Evolutionary conservation across 2,888 invertebrate genomes (phyloP).

Genomic region (Onthophagus sagittarius): DNA sequence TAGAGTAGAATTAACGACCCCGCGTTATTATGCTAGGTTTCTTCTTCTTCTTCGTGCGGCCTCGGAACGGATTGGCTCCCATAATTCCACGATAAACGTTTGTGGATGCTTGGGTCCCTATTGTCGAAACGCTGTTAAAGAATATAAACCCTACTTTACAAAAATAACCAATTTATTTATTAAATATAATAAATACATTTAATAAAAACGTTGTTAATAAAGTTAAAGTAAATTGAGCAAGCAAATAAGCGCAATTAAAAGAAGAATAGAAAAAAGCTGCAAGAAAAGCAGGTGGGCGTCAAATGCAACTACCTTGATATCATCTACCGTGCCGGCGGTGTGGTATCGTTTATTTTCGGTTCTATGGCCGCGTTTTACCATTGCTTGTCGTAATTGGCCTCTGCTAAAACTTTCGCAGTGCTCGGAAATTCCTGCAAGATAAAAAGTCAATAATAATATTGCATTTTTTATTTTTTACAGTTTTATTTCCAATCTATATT

Average conservation of each 20-base stretch:
- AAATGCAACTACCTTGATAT: slow-evolving; percentile 49
- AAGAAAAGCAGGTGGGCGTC: background rate
- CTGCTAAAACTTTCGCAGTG: slow-evolving; percentile 45
- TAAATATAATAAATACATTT: too few relatives aligned
- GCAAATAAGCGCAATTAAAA: background rate
- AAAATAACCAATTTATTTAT: background rate
- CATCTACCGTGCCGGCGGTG: slow-evolving; percentile 65
- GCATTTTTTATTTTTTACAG: background rate
- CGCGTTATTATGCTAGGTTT: slow-evolving; percentile 44
- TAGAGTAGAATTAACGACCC: slow-evolving; percentile 29
- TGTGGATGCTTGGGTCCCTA: slow-evolving; percentile 55
- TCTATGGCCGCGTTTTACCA: slow-evolving; percentile 49
- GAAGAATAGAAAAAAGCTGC: slow-evolving; percentile 6
- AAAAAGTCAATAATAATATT: slow-evolving; percentile 19
- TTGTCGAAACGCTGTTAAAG: slow-evolving; percentile 49
- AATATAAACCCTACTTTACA: slow-evolving; percentile 16
- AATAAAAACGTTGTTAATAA: too few relatives aligned
- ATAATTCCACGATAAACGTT: slow-evolving; percentile 60
- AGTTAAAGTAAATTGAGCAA: background rate
- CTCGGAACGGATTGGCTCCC: slow-evolving; percentile 25
- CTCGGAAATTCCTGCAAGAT: slow-evolving; percentile 41
- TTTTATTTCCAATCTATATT: background rate
- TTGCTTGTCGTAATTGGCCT: slow-evolving; percentile 47
- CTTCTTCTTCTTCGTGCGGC: slow-evolving; percentile 38
- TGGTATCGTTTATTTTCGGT: slow-evolving; percentile 56